Evolutionary conservation across 2,113 vertebrate genomes (phyloP).

Genomic region (Solea solea): DNA sequence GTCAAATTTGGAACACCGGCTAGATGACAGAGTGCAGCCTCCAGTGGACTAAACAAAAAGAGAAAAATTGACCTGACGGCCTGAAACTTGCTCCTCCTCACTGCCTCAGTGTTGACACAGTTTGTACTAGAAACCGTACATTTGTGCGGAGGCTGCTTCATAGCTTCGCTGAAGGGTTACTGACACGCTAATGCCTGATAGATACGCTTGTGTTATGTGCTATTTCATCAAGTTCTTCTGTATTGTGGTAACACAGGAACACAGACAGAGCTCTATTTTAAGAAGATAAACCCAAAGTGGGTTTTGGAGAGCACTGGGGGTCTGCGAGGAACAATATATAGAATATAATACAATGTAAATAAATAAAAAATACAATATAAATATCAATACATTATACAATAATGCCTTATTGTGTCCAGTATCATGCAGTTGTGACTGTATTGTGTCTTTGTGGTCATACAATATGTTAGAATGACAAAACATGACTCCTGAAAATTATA

Average conservation of each 20-base stretch:
- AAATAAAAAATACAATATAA: too few relatives aligned
- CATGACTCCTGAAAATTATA: too few relatives aligned
- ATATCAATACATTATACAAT: too few relatives aligned
- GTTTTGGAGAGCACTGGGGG: too few relatives aligned
- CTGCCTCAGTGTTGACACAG: slow-evolving; percentile 31
- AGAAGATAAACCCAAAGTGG: neutral
- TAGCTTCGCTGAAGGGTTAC: slow-evolving; percentile 38
- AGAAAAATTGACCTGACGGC: slow-evolving; percentile 62
- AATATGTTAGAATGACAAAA: too few relatives aligned
- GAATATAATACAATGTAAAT: too few relatives aligned
- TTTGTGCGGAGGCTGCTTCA: slow-evolving; percentile 20
- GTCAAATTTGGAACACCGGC: slow-evolving; percentile 63
- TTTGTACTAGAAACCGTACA: slow-evolving; percentile 15
- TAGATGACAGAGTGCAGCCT: slow-evolving; percentile 62
- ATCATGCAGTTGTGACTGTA: too few relatives aligned
- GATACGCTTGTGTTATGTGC: slow-evolving; percentile 1
- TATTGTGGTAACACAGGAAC: neutral
- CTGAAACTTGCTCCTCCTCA: slow-evolving; percentile 35
- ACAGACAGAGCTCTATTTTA: neutral
- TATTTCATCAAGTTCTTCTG: slow-evolving; percentile 9
- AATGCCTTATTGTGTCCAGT: too few relatives aligned
- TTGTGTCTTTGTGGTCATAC: too few relatives aligned
- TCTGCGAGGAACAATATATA: too few relatives aligned
- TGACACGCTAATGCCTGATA: slow-evolving; percentile 5
- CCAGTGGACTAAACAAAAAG: slow-evolving; percentile 73